phyloP scores from a whole-genome alignment of 2,797 vertebrate species.

The Podarcis siculus region DNA sequence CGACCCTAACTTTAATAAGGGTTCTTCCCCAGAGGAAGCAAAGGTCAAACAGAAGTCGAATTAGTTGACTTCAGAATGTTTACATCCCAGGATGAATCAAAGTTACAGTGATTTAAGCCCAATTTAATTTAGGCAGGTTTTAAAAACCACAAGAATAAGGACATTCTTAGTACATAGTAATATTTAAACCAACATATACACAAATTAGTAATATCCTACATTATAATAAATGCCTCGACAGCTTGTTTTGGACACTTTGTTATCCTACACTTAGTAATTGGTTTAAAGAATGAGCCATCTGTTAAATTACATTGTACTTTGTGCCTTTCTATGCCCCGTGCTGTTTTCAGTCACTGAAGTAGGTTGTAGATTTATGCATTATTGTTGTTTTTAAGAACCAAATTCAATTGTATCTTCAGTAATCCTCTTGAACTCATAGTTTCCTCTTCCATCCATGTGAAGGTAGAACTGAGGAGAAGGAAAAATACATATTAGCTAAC shows the following conservation, averaged over 20 bases:
- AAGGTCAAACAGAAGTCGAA: constrained; percentile 77
- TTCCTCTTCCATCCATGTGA: constrained; percentile 97
- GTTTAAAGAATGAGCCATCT: constrained; percentile 79
- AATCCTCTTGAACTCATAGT: constrained; percentile 97
- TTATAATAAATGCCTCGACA: constrained; percentile 76
- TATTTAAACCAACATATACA: constrained; percentile 89
- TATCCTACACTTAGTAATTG: constrained; percentile 68
- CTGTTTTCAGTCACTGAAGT: constrained; percentile 61
- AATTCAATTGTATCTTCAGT: constrained; percentile 96
- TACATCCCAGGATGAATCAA: constrained; percentile 83
- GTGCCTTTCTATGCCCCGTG: constrained; percentile 55
- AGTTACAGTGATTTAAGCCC: constrained; percentile 80
- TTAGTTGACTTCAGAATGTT: constrained; percentile 80
- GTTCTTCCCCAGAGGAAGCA: constrained; percentile 76
- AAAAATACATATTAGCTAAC: not conserved
- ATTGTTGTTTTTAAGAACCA: constrained; percentile 83
- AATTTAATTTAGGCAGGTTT: constrained; percentile 86
- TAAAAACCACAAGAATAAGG: constrained; percentile 81
- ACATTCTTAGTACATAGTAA: constrained; percentile 84
- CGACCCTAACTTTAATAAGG: constrained; percentile 76
- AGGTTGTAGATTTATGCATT: constrained; percentile 14
- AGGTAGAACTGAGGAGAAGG: constrained; percentile 87
- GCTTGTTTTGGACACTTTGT: constrained; percentile 65
- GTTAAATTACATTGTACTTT: constrained; percentile 63
- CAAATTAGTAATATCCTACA: constrained; percentile 82